A percentile compares a stretch with the other conserved stretches of the same genome.
phyloP scores from a whole-genome alignment of 2,888 invertebrate species.

The Himalopsyche anomala region DNA sequence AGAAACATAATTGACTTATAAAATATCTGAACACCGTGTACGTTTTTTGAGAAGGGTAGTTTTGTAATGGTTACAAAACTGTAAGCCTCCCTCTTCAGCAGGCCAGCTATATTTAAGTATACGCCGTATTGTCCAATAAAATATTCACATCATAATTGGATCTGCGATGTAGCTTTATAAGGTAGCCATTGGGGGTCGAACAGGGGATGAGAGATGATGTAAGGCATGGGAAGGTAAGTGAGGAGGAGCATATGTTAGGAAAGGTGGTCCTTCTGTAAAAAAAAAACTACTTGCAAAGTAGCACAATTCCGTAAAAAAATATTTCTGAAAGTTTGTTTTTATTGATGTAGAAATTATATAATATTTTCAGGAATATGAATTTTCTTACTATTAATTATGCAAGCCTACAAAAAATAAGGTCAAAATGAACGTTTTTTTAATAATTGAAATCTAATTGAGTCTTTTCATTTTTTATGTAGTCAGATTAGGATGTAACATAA shows the following conservation, averaged over 20 bases:
- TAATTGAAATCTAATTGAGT: no score
- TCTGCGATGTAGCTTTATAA: slow-evolving; percentile 63
- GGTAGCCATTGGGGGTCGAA: slow-evolving; percentile 50
- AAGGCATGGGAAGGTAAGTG: slow-evolving; percentile 39
- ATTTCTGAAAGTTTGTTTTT: no score
- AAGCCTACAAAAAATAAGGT: no score
- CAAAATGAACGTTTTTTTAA: no score
- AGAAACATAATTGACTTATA: neutral
- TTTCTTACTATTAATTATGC: no score
- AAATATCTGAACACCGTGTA: slow-evolving; percentile 31
- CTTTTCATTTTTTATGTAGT: no score
- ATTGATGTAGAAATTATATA: no score
- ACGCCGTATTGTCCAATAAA: slow-evolving; percentile 65
- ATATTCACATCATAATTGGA: slow-evolving; percentile 66
- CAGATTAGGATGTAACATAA: no score
- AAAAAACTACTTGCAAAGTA: slow-evolving; percentile 12
- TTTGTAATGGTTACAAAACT: slow-evolving; percentile 37
- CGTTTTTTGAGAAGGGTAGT: slow-evolving; percentile 29
- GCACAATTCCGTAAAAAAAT: neutral
- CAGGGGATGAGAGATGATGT: slow-evolving; percentile 37
- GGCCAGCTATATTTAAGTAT: slow-evolving; percentile 58
- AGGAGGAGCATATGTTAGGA: neutral
- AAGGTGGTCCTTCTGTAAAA: neutral
- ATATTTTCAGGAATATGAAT: no score
- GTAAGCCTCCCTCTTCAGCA: slow-evolving; percentile 36